A percentile compares a stretch with the other conserved stretches of the same genome.
Conservation (phyloP, 2,888 invertebrate species). For the Lutraria lutraria region DNA sequence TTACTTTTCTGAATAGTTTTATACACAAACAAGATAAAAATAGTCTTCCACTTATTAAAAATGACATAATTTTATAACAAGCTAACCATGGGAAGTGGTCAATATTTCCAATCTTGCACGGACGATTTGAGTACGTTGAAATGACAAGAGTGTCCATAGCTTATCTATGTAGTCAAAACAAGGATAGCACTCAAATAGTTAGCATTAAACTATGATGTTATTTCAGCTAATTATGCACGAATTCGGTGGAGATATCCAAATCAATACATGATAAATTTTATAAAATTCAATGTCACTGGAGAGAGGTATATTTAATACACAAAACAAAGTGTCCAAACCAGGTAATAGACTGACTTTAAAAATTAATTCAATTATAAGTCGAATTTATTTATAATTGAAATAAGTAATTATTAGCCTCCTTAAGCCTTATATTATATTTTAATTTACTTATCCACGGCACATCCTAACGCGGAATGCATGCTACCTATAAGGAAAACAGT, state of each 20-base stretch:
- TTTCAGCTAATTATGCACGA: constrained; percentile 18
- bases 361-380: not conserved
- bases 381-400: not conserved
- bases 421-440: not conserved
- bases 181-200: not conserved
- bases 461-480: not conserved
- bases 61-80: constrained; percentile 41
- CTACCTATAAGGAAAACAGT: not conserved
- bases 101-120: not conserved
- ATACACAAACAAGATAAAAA: constrained; percentile 47
- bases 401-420: not conserved
- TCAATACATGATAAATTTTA: constrained; percentile 1
- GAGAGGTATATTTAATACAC: not conserved
- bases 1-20: constrained; percentile 21
- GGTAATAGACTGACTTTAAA: constrained; percentile 2
- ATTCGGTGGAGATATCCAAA: not conserved
- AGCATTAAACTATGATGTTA: not conserved
- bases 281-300: not conserved
- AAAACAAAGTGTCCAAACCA: not conserved
- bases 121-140: not conserved
- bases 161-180: constrained; percentile 24
- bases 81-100: not conserved
- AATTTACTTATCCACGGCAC: not conserved
- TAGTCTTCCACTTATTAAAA: constrained; percentile 14
- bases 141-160: not conserved